Conservation (phyloP, 1,140 invertebrate species). For the Drosophila arawakana region DNA sequence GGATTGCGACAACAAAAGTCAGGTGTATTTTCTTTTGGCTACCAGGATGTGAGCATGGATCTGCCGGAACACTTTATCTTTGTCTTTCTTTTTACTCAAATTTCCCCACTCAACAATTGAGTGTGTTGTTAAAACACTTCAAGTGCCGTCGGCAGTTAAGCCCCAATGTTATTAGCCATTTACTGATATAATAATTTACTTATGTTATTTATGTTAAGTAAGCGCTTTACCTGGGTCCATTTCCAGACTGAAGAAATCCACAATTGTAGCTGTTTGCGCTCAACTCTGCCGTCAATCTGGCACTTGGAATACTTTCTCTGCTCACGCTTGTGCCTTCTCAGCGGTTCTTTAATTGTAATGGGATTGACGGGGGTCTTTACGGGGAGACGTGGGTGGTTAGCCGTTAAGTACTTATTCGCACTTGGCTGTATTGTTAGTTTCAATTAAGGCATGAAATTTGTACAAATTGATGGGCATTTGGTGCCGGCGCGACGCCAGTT, state of each 20-base stretch:
- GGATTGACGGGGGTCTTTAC: neutral
- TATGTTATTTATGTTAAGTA: neutral
- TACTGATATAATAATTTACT: too few species aligned
- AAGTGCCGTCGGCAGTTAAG: constrained; percentile 53
- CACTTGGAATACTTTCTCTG: constrained; percentile 45
- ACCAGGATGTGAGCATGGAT: constrained; percentile 58
- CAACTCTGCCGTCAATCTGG: neutral
- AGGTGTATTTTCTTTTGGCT: constrained; percentile 34
- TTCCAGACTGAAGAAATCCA: constrained; percentile 74
- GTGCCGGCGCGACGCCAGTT: constrained; percentile 58
- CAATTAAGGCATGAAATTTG: constrained; percentile 81
- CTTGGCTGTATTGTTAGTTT: constrained; percentile 78
- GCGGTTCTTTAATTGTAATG: constrained; percentile 34
- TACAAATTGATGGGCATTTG: constrained; percentile 75
- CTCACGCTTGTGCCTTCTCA: neutral
- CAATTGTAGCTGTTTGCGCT: constrained; percentile 53
- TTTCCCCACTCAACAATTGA: constrained; percentile 6
- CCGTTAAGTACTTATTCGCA: constrained; percentile 73
- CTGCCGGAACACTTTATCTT: constrained; percentile 37
- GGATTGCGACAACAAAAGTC: constrained; percentile 40
- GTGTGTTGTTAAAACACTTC: constrained; percentile 59
- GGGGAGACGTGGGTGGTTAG: constrained; percentile 14
- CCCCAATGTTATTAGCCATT: neutral
- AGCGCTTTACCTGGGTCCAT: constrained; percentile 71
- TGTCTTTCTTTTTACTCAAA: constrained; percentile 12